These are phyloP conservation scores for Lepidotrigona ventralis DNA, from an alignment of 1,140 invertebrate species.

Conservation along the genomic window DNA sequence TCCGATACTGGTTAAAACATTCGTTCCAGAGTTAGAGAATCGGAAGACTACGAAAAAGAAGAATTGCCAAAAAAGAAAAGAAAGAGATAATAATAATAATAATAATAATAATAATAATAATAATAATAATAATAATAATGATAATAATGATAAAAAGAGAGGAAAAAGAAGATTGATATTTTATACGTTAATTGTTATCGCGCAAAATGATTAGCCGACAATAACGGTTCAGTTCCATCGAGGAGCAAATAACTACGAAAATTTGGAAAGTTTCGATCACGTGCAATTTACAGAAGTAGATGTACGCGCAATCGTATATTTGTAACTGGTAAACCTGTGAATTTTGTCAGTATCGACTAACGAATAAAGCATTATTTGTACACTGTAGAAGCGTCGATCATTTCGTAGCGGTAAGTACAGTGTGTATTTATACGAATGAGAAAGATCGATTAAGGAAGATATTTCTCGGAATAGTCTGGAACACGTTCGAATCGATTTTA, in stretches of 20 bases:
- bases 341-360: conserved; percentile 54
- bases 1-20: conserved; percentile 78
- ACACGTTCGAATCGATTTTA: not conserved
- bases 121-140: too few species aligned
- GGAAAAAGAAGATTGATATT: not conserved
- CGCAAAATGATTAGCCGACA: conserved; percentile 27
- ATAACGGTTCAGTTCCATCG: conserved; percentile 14
- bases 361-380: conserved; percentile 59
- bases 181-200: conserved; percentile 1
- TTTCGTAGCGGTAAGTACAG: conserved; percentile 33
- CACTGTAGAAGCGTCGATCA: conserved; percentile 54
- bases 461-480: not conserved
- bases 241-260: not conserved
- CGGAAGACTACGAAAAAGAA: conserved; percentile 6
- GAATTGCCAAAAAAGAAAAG: not conserved
- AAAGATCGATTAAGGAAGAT: not conserved
- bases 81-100: not conserved
- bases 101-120: not conserved
- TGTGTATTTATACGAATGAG: not conserved
- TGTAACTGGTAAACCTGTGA: conserved; percentile 51
- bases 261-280: not conserved
- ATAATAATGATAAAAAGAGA: not conserved
- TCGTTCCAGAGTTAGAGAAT: conserved; percentile 10
- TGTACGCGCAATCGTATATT: conserved; percentile 16
- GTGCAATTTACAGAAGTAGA: not conserved